Percentiles rank a stretch among this genome's conserved stretches.
Conservation (phyloP, 1,140 invertebrate genomes). For the Thaumetopoea pityocampa region DNA sequence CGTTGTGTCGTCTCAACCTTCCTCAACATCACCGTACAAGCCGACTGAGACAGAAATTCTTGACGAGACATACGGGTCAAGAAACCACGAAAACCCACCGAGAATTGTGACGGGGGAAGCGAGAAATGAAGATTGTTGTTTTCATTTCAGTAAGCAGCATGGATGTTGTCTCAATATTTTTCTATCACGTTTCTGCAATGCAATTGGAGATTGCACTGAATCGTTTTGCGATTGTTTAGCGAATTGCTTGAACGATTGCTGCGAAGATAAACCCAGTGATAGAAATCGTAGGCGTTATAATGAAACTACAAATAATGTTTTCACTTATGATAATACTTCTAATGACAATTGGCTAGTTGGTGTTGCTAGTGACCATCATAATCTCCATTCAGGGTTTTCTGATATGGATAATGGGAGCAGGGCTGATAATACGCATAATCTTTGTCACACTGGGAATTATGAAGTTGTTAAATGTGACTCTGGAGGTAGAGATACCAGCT, state of each 20-base stretch:
- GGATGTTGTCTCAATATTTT: background rate
- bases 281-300: background rate
- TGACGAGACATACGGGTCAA: background rate
- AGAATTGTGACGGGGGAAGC: slow-evolving; percentile 2
- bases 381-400: too few relatives aligned
- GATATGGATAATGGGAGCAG: too few relatives aligned
- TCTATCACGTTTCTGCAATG: background rate
- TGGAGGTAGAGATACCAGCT: background rate
- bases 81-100: background rate
- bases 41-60: slow-evolving; percentile 4
- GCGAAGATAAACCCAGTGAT: slow-evolving; percentile 7
- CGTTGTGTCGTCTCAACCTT: slow-evolving; percentile 9
- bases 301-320: background rate
- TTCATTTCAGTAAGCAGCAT: background rate
- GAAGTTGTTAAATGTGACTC: too few relatives aligned
- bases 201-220: slow-evolving; percentile 7
- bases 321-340: background rate
- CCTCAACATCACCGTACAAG: slow-evolving; percentile 12
- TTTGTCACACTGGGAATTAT: too few relatives aligned
- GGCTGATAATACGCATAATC: too few relatives aligned
- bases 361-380: background rate
- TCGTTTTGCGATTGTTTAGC: slow-evolving; percentile 17
- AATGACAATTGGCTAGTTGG: background rate
- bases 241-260: slow-evolving; percentile 8
- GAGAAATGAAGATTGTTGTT: slow-evolving; percentile 12